A percentile compares a stretch with the other conserved stretches of the same genome.
phyloP scores from a whole-genome alignment of 2,888 invertebrate genomes.

The Ochropacha duplaris region DNA sequence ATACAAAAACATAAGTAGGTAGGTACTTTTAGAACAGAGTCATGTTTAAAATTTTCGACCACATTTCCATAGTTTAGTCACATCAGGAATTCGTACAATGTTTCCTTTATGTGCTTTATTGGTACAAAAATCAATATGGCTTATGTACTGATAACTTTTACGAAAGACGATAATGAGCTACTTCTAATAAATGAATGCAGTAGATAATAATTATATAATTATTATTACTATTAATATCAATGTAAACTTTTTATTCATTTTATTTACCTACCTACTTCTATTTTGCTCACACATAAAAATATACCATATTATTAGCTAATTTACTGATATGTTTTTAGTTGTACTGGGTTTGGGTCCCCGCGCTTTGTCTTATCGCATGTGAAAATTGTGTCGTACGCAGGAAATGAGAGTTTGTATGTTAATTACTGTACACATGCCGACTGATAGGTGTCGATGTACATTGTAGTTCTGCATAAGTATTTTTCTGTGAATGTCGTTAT shows the following conservation, averaged over 20 bases:
- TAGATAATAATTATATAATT: too few species aligned
- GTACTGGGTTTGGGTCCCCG: slow-evolving; percentile 15
- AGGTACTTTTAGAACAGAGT: not conserved
- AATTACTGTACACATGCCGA: slow-evolving; percentile 40
- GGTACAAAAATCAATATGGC: too few species aligned
- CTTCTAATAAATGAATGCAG: too few species aligned
- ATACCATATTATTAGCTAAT: not conserved
- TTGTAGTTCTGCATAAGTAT: slow-evolving; percentile 7
- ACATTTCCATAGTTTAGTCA: too few species aligned
- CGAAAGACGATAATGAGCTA: too few species aligned
- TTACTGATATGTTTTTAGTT: slow-evolving; percentile 8
- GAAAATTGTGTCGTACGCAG: slow-evolving; percentile 66
- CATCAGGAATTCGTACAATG: not conserved
- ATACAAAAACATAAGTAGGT: too few species aligned
- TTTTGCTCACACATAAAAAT: not conserved
- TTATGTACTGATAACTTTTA: too few species aligned
- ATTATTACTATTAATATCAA: too few species aligned
- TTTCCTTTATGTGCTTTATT: not conserved
- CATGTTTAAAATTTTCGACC: not conserved
- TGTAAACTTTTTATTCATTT: too few species aligned
- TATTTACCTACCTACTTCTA: too few species aligned
- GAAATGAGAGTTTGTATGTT: slow-evolving; percentile 68
- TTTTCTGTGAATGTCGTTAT: slow-evolving; percentile 10
- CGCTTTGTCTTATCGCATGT: slow-evolving; percentile 47
- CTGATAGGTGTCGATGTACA: not conserved